Evolutionary conservation across 2,888 invertebrate genomes (phyloP).

Genomic region (Pegoplata infirma): DNA sequence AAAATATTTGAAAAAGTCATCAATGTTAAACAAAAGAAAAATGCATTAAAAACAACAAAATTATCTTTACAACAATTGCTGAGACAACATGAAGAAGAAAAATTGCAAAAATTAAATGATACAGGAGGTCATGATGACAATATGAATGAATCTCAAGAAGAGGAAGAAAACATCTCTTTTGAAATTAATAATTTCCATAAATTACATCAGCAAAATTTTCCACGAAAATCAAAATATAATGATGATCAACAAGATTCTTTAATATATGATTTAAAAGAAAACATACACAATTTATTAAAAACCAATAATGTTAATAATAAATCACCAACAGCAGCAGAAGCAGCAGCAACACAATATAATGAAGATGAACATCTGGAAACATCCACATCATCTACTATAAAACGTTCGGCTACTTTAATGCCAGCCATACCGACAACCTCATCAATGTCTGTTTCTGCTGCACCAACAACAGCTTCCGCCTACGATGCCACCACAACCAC

Average conservation of each 20-base stretch:
- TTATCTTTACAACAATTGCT: conserved; percentile 48
- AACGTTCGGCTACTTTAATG: conserved; percentile 27
- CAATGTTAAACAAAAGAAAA: conserved; percentile 40
- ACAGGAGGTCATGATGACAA: conserved; percentile 17
- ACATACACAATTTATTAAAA: conserved; percentile 66
- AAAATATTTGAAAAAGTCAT: conserved; percentile 40
- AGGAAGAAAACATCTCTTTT: conserved; percentile 15
- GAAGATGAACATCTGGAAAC: conserved; percentile 29
- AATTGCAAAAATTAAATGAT: conserved; percentile 39
- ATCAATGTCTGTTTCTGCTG: conserved; percentile 12
- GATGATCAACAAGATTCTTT: conserved; percentile 59
- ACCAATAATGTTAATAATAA: conserved; percentile 26
- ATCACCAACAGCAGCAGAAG: conserved; percentile 25
- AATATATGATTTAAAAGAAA: conserved; percentile 67
- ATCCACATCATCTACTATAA: conserved; percentile 40
- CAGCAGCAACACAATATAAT: too few species aligned
- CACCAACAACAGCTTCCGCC: neutral
- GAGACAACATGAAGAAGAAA: conserved; percentile 30
- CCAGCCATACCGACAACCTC: conserved; percentile 30
- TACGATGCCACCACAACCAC: neutral
- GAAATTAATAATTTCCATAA: conserved; percentile 41
- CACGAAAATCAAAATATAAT: conserved; percentile 2
- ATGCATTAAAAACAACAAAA: conserved; percentile 41
- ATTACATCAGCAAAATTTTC: conserved; percentile 10
- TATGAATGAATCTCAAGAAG: too few species aligned